Conservation (phyloP, 2,797 vertebrate species). For the Lindbergichthys nudifrons region DNA sequence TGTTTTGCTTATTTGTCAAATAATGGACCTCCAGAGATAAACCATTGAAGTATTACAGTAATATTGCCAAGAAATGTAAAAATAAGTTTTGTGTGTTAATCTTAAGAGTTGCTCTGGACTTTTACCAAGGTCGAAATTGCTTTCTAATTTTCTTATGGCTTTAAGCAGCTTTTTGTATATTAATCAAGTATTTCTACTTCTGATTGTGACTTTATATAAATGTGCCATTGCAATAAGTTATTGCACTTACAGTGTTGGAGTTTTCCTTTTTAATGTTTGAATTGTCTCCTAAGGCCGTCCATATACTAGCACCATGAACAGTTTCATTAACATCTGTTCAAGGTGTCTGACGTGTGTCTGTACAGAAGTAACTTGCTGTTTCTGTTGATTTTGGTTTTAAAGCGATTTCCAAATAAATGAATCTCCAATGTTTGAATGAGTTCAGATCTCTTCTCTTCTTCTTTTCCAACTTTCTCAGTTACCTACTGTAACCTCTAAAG, state of each 20-base stretch:
- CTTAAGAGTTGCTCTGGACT: conserved; percentile 61
- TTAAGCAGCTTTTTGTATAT: conserved; percentile 79
- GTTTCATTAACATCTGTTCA: conserved; percentile 53
- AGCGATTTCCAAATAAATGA: conserved; percentile 78
- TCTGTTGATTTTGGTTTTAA: conserved; percentile 64
- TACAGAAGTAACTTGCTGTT: conserved; percentile 69
- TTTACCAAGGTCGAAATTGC: conserved; percentile 68
- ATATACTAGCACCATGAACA: conserved; percentile 51
- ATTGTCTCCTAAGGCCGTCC: conserved; percentile 56
- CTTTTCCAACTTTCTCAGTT: background rate
- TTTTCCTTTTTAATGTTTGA: conserved; percentile 41
- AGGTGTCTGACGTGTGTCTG: conserved; percentile 66
- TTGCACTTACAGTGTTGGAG: conserved; percentile 86
- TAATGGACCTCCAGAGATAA: conserved; percentile 77
- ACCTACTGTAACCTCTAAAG: background rate
- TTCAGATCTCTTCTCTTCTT: conserved; percentile 6
- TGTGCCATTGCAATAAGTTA: conserved; percentile 87
- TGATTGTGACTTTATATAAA: conserved; percentile 75
- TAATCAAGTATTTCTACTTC: conserved; percentile 79
- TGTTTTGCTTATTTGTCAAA: conserved; percentile 77
- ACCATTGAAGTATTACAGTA: conserved; percentile 77
- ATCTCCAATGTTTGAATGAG: conserved; percentile 47
- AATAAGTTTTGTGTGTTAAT: conserved; percentile 65
- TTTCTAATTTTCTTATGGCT: conserved; percentile 73
- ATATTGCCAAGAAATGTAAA: conserved; percentile 72